Base-by-base conservation (phyloP, 2,113 vertebrate species). In the Tragelaphus imberbis region DNA sequence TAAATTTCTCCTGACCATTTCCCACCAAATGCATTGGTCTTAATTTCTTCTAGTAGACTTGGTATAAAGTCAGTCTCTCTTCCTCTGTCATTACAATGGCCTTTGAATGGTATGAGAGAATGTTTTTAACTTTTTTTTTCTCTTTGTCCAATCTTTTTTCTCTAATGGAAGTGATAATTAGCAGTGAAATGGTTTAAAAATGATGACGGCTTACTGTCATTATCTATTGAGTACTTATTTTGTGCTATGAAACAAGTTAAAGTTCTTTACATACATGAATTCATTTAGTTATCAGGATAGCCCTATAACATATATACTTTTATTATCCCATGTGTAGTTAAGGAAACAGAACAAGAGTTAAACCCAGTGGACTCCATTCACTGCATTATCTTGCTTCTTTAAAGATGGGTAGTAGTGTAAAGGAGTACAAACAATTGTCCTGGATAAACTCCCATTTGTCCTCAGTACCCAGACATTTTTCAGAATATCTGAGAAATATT, bases 71-170 rank as follows among this genome's bases (percentile, higher is more conserved):
- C n/a, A 77, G 23, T 81, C 25, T 84, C 27, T 71, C 3, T 87
- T 5, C 33, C 63, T 71, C 19, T 87, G 1, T 93, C 25, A 75
- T 84, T 55, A 92, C 47, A 33, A 12, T 92, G 23, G 9, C 23
- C 40, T 96, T 94, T 88, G n/a, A 94, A 47, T 61, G 19, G 36
- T 68, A 59, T 13, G 47, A 80, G 5, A 28, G 47, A 92, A 88
- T 88, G 40, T 85, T 92, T 94, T 94, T 33, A 4, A 93, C 91
- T 82, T 95, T 96, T 7, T 7, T 86, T 94, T 92, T 95, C 33
- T 97, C 63, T 94, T 91, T 81, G 47, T 77, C 11, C 28, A 63
- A 56, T 90, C 7, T 95, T 95, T 75, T 80, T 51, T 49, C 63
- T 93, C 30, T 95, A 93, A 49, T 61, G 56, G 56, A 79, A 75